Conservation (phyloP, 2,888 invertebrate species). For the Sinodicranocentrus sp. region DNA sequence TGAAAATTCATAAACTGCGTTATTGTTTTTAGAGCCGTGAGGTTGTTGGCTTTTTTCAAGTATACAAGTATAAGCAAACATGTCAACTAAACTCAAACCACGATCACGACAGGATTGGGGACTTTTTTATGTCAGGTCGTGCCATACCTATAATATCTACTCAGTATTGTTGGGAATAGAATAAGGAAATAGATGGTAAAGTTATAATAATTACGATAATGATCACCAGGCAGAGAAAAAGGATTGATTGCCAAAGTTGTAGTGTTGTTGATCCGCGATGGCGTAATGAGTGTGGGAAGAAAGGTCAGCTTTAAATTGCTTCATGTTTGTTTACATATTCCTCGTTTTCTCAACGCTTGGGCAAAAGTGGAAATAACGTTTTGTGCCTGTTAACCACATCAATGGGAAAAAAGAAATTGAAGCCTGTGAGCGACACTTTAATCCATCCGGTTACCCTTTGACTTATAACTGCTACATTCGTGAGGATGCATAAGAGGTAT, state of each 20-base stretch:
- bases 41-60: slow-evolving; percentile 47
- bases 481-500: no score
- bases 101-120: slow-evolving; percentile 12
- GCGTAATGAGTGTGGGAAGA: slow-evolving; percentile 57
- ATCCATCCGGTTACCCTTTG: slow-evolving; percentile 61
- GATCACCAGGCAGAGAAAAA: slow-evolving; percentile 15
- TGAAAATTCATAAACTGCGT: background rate
- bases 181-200: slow-evolving; percentile 49
- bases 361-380: background rate
- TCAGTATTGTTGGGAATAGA: slow-evolving; percentile 10
- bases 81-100: slow-evolving; percentile 21
- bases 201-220: background rate
- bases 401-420: background rate
- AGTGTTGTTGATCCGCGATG: slow-evolving; percentile 14
- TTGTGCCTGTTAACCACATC: background rate
- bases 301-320: slow-evolving; percentile 60
- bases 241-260: slow-evolving; percentile 24
- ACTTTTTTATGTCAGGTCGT: no score
- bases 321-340: slow-evolving; percentile 24
- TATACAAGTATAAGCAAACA: background rate
- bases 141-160: no score
- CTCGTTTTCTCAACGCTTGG: background rate
- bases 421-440: background rate
- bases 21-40: slow-evolving; percentile 43
- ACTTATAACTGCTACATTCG: no score